Conservation (phyloP, 1,140 invertebrate genomes). For the Sweltsa coloradensis region DNA sequence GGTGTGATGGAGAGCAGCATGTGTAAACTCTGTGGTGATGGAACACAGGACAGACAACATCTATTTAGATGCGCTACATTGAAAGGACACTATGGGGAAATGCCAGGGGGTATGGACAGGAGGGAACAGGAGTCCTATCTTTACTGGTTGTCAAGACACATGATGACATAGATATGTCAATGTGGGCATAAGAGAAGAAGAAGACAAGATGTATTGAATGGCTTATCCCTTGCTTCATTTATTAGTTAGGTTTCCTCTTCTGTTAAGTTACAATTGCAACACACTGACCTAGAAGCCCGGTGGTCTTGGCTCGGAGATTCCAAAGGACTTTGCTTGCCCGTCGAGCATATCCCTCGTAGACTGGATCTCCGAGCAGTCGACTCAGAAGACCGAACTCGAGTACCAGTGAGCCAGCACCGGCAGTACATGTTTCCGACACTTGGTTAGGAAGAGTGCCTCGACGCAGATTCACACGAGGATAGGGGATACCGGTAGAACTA, state of each 20-base stretch:
- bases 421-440: slow-evolving; percentile 49
- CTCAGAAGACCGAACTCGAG: slow-evolving; percentile 54
- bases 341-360: slow-evolving; percentile 46
- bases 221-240: too few species aligned
- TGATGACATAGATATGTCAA: too few species aligned
- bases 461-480: slow-evolving; percentile 46
- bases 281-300: slow-evolving; percentile 47
- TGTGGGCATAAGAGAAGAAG: too few species aligned
- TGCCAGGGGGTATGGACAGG: too few species aligned
- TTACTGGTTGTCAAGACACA: too few species aligned
- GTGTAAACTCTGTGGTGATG: too few species aligned
- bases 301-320: slow-evolving; percentile 40
- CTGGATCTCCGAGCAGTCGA: slow-evolving; percentile 43
- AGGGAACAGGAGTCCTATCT: too few species aligned
- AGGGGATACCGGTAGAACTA: slow-evolving; percentile 43
- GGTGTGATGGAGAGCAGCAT: too few species aligned
- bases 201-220: too few species aligned
- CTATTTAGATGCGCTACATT: too few species aligned
- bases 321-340: slow-evolving; percentile 42
- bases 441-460: slow-evolving; percentile 39
- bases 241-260: background rate
- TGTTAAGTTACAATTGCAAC: background rate
- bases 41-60: too few species aligned
- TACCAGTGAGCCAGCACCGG: slow-evolving; percentile 49
- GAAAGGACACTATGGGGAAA: too few species aligned